Conservation (phyloP, 2,888 invertebrate genomes). For the Syrphus vitripennis region DNA sequence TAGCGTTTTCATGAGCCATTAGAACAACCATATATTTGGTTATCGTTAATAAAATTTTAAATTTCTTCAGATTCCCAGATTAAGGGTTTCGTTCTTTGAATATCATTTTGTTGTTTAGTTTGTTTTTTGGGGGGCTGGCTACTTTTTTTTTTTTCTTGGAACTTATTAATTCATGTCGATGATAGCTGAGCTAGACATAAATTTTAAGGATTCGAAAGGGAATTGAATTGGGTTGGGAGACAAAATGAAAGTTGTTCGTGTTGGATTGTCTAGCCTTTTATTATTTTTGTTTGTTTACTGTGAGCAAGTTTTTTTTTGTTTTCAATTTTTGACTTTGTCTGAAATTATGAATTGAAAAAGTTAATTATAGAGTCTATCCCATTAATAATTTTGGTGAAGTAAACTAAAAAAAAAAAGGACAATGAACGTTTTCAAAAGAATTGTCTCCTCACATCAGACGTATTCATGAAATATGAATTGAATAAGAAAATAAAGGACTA, state of each 20-base stretch:
- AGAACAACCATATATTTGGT: background rate
- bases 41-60: slow-evolving; percentile 62
- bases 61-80: slow-evolving; percentile 34
- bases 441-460: slow-evolving; percentile 1
- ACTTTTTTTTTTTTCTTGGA: slow-evolving; percentile 39
- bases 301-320: background rate
- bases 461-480: background rate
- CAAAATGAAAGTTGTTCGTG: background rate
- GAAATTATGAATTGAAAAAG: slow-evolving; percentile 42
- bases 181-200: slow-evolving; percentile 52
- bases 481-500: background rate
- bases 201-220: slow-evolving; percentile 12
- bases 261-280: slow-evolving; percentile 15
- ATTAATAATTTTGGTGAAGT: slow-evolving; percentile 21
- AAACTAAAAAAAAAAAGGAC: background rate
- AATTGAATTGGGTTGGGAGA: background rate
- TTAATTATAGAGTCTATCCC: slow-evolving; percentile 52
- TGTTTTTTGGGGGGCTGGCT: background rate
- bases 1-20: slow-evolving; percentile 32
- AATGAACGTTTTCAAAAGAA: slow-evolving; percentile 2
- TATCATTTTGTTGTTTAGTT: background rate
- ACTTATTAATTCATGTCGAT: slow-evolving; percentile 63
- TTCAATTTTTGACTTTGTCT: background rate
- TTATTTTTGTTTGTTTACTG: slow-evolving; percentile 28
- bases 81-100: slow-evolving; percentile 10